These are phyloP conservation scores for Trichosurus vulpecula DNA, from an alignment of 2,797 vertebrate genomes.

Conservation along the genomic window DNA sequence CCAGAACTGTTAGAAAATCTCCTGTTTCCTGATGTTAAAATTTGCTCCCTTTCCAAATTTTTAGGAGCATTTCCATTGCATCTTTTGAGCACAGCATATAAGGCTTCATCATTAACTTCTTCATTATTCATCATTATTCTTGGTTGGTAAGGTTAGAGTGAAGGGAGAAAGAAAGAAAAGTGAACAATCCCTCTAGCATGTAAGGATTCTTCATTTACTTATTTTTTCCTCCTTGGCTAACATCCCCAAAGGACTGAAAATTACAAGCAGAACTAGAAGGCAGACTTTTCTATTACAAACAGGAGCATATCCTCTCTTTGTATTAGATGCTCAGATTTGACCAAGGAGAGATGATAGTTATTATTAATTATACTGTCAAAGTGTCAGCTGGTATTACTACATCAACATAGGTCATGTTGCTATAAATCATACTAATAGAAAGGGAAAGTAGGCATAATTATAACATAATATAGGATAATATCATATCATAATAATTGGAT, in stretches of 20 bases:
- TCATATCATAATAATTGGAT: constrained; percentile 1
- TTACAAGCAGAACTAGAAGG: not conserved
- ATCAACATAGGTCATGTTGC: not conserved
- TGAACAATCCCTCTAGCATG: constrained; percentile 1
- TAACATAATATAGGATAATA: not conserved
- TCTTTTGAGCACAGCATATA: rapidly evolving
- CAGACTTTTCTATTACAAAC: not conserved
- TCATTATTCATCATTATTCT: not conserved
- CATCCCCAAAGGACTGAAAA: not conserved
- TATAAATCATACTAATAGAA: not conserved
- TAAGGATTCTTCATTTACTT: not conserved
- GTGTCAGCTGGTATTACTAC: not conserved
- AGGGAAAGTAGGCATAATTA: not conserved
- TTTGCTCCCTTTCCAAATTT: not conserved
- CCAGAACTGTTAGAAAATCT: not conserved
- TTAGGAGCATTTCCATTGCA: not conserved
- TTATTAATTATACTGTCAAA: not conserved
- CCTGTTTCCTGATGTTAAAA: not conserved
- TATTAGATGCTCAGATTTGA: not conserved
- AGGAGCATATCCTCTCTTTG: not conserved
- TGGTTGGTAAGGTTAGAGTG: constrained; percentile 24
- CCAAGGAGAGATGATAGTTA: not conserved
- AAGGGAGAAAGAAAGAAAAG: not conserved
- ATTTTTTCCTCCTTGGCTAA: not conserved
- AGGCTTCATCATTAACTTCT: not conserved